A percentile compares a stretch with the other conserved stretches of the same genome.
Conservation (phyloP, 2,113 vertebrate species). For the Uropsilus gracilis region DNA sequence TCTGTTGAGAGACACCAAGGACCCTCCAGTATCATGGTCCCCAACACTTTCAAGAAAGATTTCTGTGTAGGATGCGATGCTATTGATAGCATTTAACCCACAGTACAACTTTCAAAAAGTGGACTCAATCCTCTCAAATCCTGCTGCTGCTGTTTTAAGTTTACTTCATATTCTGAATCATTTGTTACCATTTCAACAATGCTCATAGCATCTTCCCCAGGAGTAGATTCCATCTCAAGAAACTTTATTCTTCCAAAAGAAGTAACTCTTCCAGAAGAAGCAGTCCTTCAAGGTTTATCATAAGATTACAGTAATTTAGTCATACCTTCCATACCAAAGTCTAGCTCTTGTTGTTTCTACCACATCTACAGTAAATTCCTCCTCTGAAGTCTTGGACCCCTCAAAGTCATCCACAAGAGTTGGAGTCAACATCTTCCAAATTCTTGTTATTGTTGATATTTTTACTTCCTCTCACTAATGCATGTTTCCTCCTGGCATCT, state of each 20-base stretch:
- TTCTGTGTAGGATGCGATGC: too few relatives aligned
- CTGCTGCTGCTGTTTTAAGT: not conserved
- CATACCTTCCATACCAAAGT: not conserved
- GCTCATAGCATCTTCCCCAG: not conserved
- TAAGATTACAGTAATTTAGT: not conserved
- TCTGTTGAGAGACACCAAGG: too few relatives aligned
- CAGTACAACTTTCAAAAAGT: not conserved
- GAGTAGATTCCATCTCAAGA: not conserved
- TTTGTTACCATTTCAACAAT: too few relatives aligned
- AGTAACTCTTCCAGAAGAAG: too few relatives aligned
- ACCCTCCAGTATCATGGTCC: too few relatives aligned
- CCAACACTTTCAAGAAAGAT: too few relatives aligned
- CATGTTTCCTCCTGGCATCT: not conserved
- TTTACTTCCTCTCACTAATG: not conserved
- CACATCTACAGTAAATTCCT: not conserved
- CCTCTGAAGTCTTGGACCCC: not conserved
- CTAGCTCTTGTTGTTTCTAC: not conserved
- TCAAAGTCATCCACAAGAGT: not conserved
- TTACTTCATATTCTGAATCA: not conserved
- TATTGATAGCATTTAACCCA: not conserved
- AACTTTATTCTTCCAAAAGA: not conserved
- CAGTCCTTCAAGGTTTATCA: not conserved
- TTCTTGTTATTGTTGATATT: not conserved
- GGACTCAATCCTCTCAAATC: too few relatives aligned
- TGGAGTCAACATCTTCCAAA: not conserved